These are phyloP conservation scores for Mormyrus lacerda DNA, from an alignment of 2,113 vertebrate species.

Conservation along the genomic window DNA sequence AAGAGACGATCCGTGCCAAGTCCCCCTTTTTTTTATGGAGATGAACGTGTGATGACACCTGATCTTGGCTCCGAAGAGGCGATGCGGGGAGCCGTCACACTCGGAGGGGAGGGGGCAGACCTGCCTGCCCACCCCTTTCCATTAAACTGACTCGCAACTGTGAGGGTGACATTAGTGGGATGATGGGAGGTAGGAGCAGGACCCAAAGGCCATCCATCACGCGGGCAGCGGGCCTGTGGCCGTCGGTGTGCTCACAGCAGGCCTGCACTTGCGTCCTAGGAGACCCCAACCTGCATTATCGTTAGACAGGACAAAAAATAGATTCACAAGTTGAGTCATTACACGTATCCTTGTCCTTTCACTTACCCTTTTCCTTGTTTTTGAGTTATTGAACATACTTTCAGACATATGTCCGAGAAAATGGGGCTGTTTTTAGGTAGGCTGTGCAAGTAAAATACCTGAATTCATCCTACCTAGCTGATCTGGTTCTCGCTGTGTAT, in stretches of 20 bases:
- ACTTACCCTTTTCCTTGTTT: background rate
- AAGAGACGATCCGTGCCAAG: background rate
- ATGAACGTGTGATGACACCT: background rate
- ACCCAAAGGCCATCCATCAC: conserved; percentile 60
- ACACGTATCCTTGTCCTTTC: background rate
- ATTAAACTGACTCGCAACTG: conserved; percentile 39
- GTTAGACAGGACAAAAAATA: background rate
- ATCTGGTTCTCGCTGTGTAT: conserved; percentile 26
- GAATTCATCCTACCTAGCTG: background rate
- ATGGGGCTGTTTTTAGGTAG: conserved; percentile 1
- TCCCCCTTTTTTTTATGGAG: background rate
- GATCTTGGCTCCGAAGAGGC: background rate
- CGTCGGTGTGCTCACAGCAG: conserved; percentile 23
- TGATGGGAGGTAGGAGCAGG: conserved; percentile 55
- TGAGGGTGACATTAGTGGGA: conserved; percentile 48
- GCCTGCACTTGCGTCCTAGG: background rate
- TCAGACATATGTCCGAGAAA: background rate
- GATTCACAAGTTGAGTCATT: background rate
- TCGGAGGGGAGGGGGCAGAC: conserved; percentile 13
- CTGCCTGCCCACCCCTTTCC: conserved; percentile 33
- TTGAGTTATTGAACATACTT: background rate
- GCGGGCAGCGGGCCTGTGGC: conserved; percentile 2
- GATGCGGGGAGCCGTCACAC: background rate
- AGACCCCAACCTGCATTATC: background rate
- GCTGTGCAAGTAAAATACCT: conserved; percentile 24